A percentile compares a stretch with the other conserved stretches of the same genome.
Conservation (phyloP, 2,113 vertebrate genomes). For the Oncorhynchus mykiss region DNA sequence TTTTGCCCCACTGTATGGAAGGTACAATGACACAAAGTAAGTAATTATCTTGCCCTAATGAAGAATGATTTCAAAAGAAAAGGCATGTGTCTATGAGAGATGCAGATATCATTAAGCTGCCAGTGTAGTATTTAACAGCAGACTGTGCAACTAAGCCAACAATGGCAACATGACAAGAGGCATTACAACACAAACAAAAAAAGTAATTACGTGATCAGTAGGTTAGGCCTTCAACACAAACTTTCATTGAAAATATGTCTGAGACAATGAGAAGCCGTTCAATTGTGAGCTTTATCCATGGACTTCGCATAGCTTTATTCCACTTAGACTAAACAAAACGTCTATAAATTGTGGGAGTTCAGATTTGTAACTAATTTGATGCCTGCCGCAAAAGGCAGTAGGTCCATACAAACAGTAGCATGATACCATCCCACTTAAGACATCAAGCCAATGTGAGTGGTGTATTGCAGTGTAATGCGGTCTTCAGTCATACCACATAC, state of each 20-base stretch:
- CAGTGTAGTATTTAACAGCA: conserved; percentile 67
- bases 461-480: too few species aligned
- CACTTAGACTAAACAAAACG: too few species aligned
- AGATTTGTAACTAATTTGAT: too few species aligned
- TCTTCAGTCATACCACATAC: conserved; percentile 55
- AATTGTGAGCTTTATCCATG: neutral
- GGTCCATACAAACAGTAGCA: too few species aligned
- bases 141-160: conserved; percentile 61
- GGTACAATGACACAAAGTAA: neutral
- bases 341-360: too few species aligned
- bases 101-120: conserved; percentile 42
- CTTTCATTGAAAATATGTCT: neutral
- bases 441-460: too few species aligned
- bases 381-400: too few species aligned
- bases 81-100: conserved; percentile 1
- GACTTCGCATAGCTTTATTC: too few species aligned
- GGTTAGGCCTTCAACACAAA: too few species aligned
- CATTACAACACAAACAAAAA: conserved; percentile 46
- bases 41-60: conserved; percentile 9
- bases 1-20: too few species aligned
- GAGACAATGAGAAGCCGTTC: neutral
- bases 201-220: conserved; percentile 47
- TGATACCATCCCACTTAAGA: too few species aligned
- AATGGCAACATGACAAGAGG: conserved; percentile 32
- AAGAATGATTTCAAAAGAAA: conserved; percentile 22